phyloP scores from a whole-genome alignment of 2,888 invertebrate genomes.

The Balanococcus diminutus region DNA sequence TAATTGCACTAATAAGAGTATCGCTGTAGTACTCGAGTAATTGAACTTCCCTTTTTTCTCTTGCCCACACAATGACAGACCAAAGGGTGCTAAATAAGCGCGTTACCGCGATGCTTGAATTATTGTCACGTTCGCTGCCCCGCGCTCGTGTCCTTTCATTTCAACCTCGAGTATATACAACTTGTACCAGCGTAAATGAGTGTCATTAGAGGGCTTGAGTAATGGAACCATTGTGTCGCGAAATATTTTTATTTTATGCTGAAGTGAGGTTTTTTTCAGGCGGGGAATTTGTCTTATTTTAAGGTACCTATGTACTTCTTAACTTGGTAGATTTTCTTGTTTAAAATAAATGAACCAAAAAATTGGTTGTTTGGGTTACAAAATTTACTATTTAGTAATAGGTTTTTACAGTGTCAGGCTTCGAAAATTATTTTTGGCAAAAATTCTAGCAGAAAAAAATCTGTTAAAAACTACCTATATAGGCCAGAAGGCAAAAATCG shows the following conservation, averaged over 20 bases:
- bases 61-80: neutral
- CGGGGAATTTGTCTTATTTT: no score
- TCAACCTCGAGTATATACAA: neutral
- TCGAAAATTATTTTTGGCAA: no score
- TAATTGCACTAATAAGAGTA: neutral
- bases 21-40: neutral
- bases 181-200: neutral
- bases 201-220: neutral
- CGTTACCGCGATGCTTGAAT: constrained; percentile 7
- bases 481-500: no score
- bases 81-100: constrained; percentile 7
- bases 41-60: constrained; percentile 3
- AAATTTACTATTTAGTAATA: no score
- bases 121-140: neutral
- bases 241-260: neutral
- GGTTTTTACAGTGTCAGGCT: no score
- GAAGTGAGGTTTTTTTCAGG: neutral
- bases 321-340: no score
- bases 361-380: no score
- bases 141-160: neutral
- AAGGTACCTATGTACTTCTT: no score
- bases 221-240: neutral
- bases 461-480: no score
- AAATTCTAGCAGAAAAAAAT: no score
- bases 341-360: no score